Conservation (phyloP, 2,797 vertebrate genomes). For the Chlorospingus semifuscus region DNA sequence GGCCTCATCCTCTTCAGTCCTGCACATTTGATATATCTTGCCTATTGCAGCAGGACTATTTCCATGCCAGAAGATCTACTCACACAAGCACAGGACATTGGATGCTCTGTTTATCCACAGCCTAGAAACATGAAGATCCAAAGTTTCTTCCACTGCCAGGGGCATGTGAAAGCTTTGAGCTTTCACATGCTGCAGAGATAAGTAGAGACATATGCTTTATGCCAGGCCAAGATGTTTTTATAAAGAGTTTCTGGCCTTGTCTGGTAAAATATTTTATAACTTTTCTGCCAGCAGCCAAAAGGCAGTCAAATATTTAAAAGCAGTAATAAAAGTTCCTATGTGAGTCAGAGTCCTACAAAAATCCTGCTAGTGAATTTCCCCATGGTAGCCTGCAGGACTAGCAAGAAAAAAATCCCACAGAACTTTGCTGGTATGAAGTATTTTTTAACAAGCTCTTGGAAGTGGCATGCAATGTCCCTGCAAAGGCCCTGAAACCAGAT, state of each 20-base stretch:
- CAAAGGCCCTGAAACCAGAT: neutral
- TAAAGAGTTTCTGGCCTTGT: conserved; percentile 31
- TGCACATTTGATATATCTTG: neutral
- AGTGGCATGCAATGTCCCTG: neutral
- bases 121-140: neutral
- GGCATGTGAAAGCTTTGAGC: conserved; percentile 31
- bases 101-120: conserved; percentile 31
- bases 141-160: conserved; percentile 8
- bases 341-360: conserved; percentile 11
- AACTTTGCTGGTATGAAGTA: neutral
- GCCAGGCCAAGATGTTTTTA: conserved; percentile 52
- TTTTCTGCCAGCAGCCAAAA: conserved; percentile 55
- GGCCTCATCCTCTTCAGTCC: neutral
- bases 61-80: conserved; percentile 6
- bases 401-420: conserved; percentile 3
- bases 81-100: neutral
- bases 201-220: conserved; percentile 52
- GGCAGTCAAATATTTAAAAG: conserved; percentile 58
- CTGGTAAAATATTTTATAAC: conserved; percentile 56
- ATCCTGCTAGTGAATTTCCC: neutral
- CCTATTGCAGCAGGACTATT: neutral
- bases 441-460: conserved; percentile 17
- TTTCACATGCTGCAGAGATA: neutral
- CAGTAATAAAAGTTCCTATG: conserved; percentile 39
- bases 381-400: neutral